A percentile compares a stretch with the other conserved stretches of the same genome.
These are phyloP conservation scores for Poeciliopsis retropinna DNA, from an alignment of 2,113 vertebrate genomes.

Conservation along the genomic window DNA sequence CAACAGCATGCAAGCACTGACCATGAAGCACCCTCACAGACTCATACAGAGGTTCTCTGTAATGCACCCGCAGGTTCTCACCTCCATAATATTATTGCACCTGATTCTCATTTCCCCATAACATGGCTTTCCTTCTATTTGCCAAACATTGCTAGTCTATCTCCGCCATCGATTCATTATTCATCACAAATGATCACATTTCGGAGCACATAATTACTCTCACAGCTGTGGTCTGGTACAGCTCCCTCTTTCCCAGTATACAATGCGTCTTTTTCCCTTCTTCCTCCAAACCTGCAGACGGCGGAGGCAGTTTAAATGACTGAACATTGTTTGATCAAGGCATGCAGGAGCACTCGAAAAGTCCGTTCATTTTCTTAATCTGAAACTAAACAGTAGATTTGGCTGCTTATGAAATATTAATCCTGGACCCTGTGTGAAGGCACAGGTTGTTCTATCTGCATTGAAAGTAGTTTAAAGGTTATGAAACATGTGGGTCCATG, in stretches of 20 bases:
- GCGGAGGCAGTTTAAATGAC: constrained; percentile 88
- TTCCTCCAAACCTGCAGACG: constrained; percentile 74
- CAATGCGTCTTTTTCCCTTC: constrained; percentile 39
- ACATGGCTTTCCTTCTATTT: constrained; percentile 61
- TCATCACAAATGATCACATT: constrained; percentile 79
- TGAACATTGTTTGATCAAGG: constrained; percentile 95
- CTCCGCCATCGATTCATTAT: constrained; percentile 74
- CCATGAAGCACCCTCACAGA: constrained; percentile 1
- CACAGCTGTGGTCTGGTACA: constrained; percentile 69
- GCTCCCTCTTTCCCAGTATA: constrained; percentile 39
- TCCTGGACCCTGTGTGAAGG: constrained; percentile 77
- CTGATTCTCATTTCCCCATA: constrained; percentile 48
- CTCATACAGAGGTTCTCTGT: constrained; percentile 11
- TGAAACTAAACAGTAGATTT: constrained; percentile 97
- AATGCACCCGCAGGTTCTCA: constrained; percentile 15
- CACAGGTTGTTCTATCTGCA: constrained; percentile 85
- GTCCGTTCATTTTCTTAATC: constrained; percentile 90
- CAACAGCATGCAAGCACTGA: neutral
- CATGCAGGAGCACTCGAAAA: constrained; percentile 81
- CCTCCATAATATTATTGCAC: constrained; percentile 60
- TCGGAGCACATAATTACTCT: constrained; percentile 77
- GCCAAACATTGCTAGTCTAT: constrained; percentile 75
- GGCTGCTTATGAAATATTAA: constrained; percentile 97
- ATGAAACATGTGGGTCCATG: constrained; percentile 19
- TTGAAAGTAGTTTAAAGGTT: constrained; percentile 71